Evolutionary conservation across 1,140 invertebrate species (phyloP), one percentile per base, ranked within the genome.

Genomic region (Conus betulinus): DNA sequence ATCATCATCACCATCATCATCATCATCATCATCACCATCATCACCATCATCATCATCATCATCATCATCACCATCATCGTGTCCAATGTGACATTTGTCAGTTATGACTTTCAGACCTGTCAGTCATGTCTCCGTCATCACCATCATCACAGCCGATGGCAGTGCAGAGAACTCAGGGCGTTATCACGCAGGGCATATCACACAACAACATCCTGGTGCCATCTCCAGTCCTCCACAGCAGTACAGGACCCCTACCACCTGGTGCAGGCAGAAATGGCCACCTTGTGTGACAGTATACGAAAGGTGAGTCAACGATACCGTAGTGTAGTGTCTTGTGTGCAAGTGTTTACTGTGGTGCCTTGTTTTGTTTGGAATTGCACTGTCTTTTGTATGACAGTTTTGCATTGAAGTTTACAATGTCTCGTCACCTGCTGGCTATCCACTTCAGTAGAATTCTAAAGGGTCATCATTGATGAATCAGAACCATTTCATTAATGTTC

Each of bases 161-260:
- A 85, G 84, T 25, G 11, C 8, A 71, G 23, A 5, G 25, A 71
- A 20, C 60, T 85, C 39, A 39, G 39, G 60, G 25, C 51, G 5
- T 7, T 15, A 15, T 20, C 57, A 85, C 20, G 10, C 25, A 25
- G 13, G 17, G 23, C 57, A 8, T 57, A 84, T 71, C 57, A 85
- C 39, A 67, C 20, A 39, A 17, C 27, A 51, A 0, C 17, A 51
- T 57, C 4, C 60, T 85, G 25, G 15, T 85, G 60, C 0, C 84
- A 71, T 71, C 13, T 85, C n/a, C n/a, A 60, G 15, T 85, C 84
- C 11, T 85, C 84, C 55, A 85, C 53, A 39, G 11, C 71, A 15
- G 57, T n/a, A 1, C 96, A 98, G 86, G 97, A 98, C 95, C 98
- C 98, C 90, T 98, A 98, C 94, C 97, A 97, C 92, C 96, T 98